phyloP scores from a whole-genome alignment of 2,888 invertebrate species.

The Atherix ibis region DNA sequence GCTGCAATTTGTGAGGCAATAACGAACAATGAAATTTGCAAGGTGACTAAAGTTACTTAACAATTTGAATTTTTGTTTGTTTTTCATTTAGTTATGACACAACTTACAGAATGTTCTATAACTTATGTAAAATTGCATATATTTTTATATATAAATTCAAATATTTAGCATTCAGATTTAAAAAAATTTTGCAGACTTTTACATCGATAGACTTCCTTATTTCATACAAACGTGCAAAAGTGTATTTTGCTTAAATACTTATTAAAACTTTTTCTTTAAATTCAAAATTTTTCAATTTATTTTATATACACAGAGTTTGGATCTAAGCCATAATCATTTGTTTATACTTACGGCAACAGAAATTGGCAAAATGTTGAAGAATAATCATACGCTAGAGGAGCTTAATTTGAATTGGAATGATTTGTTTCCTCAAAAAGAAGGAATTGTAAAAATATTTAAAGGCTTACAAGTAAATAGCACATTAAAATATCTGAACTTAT shows the following conservation, averaged over 20 bases:
- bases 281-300: neutral
- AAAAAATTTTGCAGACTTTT: too few relatives aligned
- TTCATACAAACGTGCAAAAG: too few relatives aligned
- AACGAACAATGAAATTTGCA: conserved; percentile 4
- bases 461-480: conserved; percentile 7
- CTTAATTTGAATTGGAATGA: conserved; percentile 11
- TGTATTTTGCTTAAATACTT: too few relatives aligned
- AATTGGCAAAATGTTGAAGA: conserved; percentile 3
- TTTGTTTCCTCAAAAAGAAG: conserved; percentile 7
- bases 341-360: conserved; percentile 1
- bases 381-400: conserved; percentile 4
- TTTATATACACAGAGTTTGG: conserved; percentile 1
- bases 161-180: too few relatives aligned
- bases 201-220: too few relatives aligned
- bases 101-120: too few relatives aligned
- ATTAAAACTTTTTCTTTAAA: too few relatives aligned
- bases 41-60: conserved; percentile 3
- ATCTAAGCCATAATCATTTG: conserved; percentile 10
- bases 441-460: conserved; percentile 4
- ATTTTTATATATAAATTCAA: too few relatives aligned
- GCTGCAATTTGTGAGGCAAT: conserved; percentile 6
- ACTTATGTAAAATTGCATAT: too few relatives aligned
- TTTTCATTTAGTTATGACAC: too few relatives aligned
- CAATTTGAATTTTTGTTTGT: neutral
- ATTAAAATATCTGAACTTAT: conserved; percentile 8